These are phyloP conservation scores for Melanotaenia nigrans DNA, from an alignment of 2,797 vertebrate genomes.

Conservation along the genomic window DNA sequence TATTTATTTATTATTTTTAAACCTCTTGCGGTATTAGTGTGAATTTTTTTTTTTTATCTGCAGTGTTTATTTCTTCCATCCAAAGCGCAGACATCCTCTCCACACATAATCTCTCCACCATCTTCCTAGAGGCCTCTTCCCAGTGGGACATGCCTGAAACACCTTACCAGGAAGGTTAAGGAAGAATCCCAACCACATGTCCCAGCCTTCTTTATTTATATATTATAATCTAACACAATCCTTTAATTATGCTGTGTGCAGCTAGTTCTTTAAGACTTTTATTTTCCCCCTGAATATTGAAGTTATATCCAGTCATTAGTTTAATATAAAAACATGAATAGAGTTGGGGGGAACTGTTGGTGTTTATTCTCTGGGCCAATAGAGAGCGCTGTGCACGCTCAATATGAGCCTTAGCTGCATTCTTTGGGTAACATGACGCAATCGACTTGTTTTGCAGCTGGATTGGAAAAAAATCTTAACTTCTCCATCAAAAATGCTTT, in stretches of 20 bases:
- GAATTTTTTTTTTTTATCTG: too few species aligned
- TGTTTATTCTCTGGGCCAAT: conserved; percentile 11
- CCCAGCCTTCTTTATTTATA: background rate
- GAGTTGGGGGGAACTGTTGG: background rate
- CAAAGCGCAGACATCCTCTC: too few species aligned
- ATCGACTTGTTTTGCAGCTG: conserved; percentile 9
- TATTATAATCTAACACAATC: background rate
- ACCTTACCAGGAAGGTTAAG: too few species aligned
- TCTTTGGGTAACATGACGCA: conserved; percentile 29
- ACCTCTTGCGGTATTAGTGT: too few species aligned
- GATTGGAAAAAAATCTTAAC: background rate
- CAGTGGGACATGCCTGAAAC: too few species aligned
- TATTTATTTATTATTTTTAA: too few species aligned
- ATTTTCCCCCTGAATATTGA: background rate
- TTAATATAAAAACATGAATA: too few species aligned
- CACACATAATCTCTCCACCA: background rate
- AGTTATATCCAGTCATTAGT: too few species aligned
- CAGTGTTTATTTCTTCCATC: too few species aligned
- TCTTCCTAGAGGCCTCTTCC: background rate
- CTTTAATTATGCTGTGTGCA: background rate
- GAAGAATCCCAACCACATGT: background rate
- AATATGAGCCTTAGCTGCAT: background rate
- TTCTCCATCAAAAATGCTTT: conserved; percentile 17
- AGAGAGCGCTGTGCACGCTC: conserved; percentile 44
- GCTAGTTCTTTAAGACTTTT: background rate